A percentile compares a stretch with the other conserved stretches of the same genome.
Evolutionary conservation across 2,113 vertebrate species (phyloP).

Genomic region (Rynchops niger): DNA sequence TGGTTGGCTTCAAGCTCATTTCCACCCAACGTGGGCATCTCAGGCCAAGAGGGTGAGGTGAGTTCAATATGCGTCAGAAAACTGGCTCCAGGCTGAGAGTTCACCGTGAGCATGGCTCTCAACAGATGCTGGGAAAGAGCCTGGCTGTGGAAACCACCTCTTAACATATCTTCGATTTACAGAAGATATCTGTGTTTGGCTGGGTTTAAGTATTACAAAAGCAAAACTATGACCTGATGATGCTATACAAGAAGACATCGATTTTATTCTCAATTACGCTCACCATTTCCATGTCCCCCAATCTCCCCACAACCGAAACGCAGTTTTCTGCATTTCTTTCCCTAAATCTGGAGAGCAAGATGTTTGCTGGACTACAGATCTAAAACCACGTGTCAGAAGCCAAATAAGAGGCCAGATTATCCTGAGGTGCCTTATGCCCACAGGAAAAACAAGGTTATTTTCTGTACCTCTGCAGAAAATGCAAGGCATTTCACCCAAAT

Average conservation of each 20-base stretch:
- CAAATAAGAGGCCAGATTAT: background rate
- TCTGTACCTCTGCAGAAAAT: background rate
- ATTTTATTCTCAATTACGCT: background rate
- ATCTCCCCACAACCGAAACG: background rate
- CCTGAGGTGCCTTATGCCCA: rapidly evolving
- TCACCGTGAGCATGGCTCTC: background rate
- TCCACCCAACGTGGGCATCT: background rate
- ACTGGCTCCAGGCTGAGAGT: rapidly evolving
- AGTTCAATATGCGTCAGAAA: background rate
- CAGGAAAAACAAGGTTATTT: background rate
- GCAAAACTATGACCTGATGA: background rate
- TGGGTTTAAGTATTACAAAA: background rate
- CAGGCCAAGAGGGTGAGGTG: background rate
- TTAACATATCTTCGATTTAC: background rate
- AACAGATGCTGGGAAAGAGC: background rate
- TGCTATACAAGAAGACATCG: rapidly evolving
- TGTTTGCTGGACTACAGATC: background rate
- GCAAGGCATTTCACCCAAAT: background rate
- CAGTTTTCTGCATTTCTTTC: background rate
- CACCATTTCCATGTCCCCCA: rapidly evolving
- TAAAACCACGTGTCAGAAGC: background rate
- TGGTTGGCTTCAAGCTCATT: background rate
- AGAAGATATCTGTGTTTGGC: background rate
- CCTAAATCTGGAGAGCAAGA: background rate
- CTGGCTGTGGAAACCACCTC: background rate